Percentiles rank a stretch among this genome's conserved stretches.
These are phyloP conservation scores for Xylocampa areola DNA, from an alignment of 2,888 invertebrate genomes.

Conservation along the genomic window DNA sequence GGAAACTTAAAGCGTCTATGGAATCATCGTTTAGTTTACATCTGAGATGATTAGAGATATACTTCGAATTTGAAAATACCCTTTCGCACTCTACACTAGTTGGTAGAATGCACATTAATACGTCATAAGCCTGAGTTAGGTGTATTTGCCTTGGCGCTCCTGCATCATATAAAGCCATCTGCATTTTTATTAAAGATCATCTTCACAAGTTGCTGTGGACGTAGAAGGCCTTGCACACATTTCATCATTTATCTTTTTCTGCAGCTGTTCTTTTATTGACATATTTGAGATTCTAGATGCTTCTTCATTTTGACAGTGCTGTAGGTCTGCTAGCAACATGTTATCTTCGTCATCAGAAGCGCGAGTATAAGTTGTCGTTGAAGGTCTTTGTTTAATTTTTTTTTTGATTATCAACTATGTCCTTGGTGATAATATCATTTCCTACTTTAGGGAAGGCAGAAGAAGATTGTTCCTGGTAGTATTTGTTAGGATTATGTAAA, in stretches of 20 bases:
- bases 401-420: constrained; percentile 2
- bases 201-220: constrained; percentile 12
- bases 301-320: constrained; percentile 1
- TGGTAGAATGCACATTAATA: constrained; percentile 2
- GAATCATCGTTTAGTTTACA: constrained; percentile 13
- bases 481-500: no score
- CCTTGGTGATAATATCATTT: constrained; percentile 13
- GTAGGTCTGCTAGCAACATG: background rate
- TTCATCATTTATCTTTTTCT: constrained; percentile 10
- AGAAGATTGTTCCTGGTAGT: background rate
- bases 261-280: no score
- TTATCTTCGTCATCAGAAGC: constrained; percentile 1
- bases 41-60: constrained; percentile 11
- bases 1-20: constrained; percentile 12
- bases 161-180: constrained; percentile 19
- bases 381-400: background rate
- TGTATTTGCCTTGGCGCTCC: constrained; percentile 9
- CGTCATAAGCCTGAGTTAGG: constrained; percentile 2
- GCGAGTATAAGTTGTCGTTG: constrained; percentile 1
- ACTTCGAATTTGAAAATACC: constrained; percentile 8
- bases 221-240: constrained; percentile 10
- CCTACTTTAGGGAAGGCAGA: constrained; percentile 1
- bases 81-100: constrained; percentile 10
- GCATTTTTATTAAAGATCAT: constrained; percentile 12
- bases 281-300: background rate